Evolutionary conservation across 2,113 vertebrate species (phyloP).

Genomic region (Picathartes gymnocephalus): DNA sequence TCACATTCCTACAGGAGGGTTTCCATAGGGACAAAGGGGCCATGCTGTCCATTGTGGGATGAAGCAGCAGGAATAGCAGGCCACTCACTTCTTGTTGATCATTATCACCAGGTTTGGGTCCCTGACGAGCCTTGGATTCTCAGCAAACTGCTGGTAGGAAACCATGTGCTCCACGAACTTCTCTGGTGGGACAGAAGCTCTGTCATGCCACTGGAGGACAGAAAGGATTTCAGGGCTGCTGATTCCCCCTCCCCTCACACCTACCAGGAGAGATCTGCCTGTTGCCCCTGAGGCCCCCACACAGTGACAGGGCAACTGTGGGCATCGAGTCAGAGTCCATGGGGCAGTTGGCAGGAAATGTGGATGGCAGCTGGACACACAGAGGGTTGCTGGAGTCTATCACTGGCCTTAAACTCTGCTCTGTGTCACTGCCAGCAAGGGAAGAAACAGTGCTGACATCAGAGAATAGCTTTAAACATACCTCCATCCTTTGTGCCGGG

Average conservation of each 20-base stretch:
- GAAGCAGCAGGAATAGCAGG: background rate
- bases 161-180: conserved; percentile 85
- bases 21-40: background rate
- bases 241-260: background rate
- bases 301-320: conserved; percentile 81
- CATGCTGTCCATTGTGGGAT: background rate
- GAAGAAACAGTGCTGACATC: background rate
- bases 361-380: conserved; percentile 63
- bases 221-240: background rate
- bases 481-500: background rate
- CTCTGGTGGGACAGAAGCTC: conserved; percentile 66
- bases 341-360: conserved; percentile 45
- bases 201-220: background rate
- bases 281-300: conserved; percentile 78
- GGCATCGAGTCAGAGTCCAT: conserved; percentile 66
- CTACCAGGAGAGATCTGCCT: conserved; percentile 82
- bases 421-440: conserved; percentile 68
- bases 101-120: conserved; percentile 90
- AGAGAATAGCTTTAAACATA: background rate
- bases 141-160: conserved; percentile 84
- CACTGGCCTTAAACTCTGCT: conserved; percentile 47
- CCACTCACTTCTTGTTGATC: conserved; percentile 87
- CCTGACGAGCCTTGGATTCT: conserved; percentile 86
- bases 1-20: background rate
- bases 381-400: conserved; percentile 62